These are phyloP conservation scores for Actias luna DNA, from an alignment of 2,888 invertebrate genomes.

Conservation along the genomic window DNA sequence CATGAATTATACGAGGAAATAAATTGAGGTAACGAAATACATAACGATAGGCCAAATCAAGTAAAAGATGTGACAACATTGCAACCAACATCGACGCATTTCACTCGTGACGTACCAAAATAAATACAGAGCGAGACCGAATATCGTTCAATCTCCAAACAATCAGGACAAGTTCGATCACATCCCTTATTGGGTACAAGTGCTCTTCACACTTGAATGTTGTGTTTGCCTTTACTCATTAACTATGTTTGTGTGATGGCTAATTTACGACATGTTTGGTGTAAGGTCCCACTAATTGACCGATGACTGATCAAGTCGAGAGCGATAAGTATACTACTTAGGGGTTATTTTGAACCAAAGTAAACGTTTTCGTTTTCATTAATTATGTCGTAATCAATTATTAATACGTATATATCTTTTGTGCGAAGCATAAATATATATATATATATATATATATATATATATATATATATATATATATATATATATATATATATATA, in stretches of 20 bases:
- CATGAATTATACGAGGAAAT: not conserved
- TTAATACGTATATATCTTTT: too few species aligned
- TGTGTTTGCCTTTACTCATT: conserved; percentile 72
- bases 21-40: not conserved
- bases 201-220: conserved; percentile 59
- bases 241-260: conserved; percentile 68
- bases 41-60: not conserved
- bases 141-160: conserved; percentile 61
- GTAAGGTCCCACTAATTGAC: conserved; percentile 64
- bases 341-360: not conserved
- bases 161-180: conserved; percentile 59
- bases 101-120: conserved; percentile 27
- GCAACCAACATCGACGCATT: not conserved
- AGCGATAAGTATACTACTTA: conserved; percentile 6
- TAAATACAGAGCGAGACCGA: conserved; percentile 54
- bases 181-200: conserved; percentile 73
- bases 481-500: too few species aligned
- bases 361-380: not conserved
- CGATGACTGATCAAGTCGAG: conserved; percentile 48
- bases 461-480: too few species aligned
- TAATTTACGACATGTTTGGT: conserved; percentile 77
- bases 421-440: too few species aligned
- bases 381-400: not conserved
- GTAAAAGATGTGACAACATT: conserved; percentile 11
- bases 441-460: too few species aligned